A percentile compares a stretch with the other conserved stretches of the same genome.
phyloP scores from a whole-genome alignment of 2,888 invertebrate species.

The Conchocele bisecta region DNA sequence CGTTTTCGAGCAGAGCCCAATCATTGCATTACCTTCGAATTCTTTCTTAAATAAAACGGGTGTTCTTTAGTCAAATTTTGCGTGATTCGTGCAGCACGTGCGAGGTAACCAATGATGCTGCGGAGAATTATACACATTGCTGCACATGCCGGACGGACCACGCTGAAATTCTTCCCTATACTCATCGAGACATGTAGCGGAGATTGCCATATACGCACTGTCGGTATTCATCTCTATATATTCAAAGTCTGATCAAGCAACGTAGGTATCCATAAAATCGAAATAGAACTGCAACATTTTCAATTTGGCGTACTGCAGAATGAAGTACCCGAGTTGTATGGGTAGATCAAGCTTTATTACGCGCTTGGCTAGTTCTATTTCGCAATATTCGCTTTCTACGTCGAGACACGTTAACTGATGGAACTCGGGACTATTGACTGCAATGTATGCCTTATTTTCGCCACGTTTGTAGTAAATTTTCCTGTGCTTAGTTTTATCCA shows the following conservation, averaged over 20 bases:
- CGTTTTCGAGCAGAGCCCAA: background rate
- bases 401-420: slow-evolving; percentile 1
- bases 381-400: slow-evolving; percentile 18
- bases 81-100: too few species aligned
- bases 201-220: slow-evolving; percentile 15
- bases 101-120: too few species aligned
- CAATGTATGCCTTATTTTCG: background rate
- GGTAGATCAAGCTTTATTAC: too few species aligned
- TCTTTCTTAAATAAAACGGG: too few species aligned
- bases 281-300: too few species aligned
- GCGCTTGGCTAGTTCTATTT: slow-evolving; percentile 27
- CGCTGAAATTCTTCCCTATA: background rate
- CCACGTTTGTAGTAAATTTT: slow-evolving; percentile 14
- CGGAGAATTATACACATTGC: too few species aligned
- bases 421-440: slow-evolving; percentile 11
- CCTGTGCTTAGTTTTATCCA: slow-evolving; percentile 20
- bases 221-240: slow-evolving; percentile 53
- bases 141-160: too few species aligned
- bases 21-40: background rate
- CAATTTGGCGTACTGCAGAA: too few species aligned
- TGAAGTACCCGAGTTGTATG: too few species aligned
- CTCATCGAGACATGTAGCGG: background rate
- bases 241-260: slow-evolving; percentile 20
- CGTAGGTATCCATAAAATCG: slow-evolving; percentile 16
- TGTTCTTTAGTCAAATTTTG: too few species aligned